phyloP scores from a whole-genome alignment of 2,888 invertebrate genomes.

The Atherix ibis region DNA sequence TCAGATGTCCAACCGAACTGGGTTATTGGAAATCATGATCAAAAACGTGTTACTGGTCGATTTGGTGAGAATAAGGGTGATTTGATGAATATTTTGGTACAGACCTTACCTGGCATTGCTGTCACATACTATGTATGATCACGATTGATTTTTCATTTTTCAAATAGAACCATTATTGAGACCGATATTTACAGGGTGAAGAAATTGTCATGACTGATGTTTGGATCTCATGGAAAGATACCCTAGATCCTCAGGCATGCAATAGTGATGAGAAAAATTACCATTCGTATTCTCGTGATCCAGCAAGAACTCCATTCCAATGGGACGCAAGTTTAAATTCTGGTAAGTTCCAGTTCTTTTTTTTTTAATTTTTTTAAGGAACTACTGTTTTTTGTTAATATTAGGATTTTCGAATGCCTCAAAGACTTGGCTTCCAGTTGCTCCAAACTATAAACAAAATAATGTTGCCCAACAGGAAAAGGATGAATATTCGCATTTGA shows the following conservation, averaged over 20 bases:
- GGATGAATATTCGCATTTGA: constrained; percentile 36
- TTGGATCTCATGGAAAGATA: constrained; percentile 41
- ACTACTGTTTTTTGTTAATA: too few species aligned
- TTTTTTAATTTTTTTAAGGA: too few species aligned
- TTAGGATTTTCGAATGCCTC: constrained; percentile 16
- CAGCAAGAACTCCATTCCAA: constrained; percentile 45
- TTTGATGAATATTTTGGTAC: constrained; percentile 38
- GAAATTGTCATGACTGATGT: constrained; percentile 66
- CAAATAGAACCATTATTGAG: too few species aligned
- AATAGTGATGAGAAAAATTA: constrained; percentile 33
- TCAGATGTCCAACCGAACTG: constrained; percentile 38
- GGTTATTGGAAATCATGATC: constrained; percentile 50
- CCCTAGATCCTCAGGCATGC: constrained; percentile 37
- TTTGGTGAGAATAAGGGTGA: constrained; percentile 35
- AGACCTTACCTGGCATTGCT: constrained; percentile 42
- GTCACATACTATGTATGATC: constrained; percentile 38
- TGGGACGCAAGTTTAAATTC: constrained; percentile 38
- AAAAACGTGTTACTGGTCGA: constrained; percentile 31
- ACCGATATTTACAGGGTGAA: constrained; percentile 59
- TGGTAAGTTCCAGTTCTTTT: too few species aligned
- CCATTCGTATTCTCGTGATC: constrained; percentile 34
- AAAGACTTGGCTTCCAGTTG: constrained; percentile 19
- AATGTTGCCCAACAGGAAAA: constrained; percentile 34
- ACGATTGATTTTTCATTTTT: constrained; percentile 11
- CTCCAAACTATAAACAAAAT: constrained; percentile 12